Base-by-base conservation (phyloP, 2,797 vertebrate species). In the Sylvilagus floridanus region DNA sequence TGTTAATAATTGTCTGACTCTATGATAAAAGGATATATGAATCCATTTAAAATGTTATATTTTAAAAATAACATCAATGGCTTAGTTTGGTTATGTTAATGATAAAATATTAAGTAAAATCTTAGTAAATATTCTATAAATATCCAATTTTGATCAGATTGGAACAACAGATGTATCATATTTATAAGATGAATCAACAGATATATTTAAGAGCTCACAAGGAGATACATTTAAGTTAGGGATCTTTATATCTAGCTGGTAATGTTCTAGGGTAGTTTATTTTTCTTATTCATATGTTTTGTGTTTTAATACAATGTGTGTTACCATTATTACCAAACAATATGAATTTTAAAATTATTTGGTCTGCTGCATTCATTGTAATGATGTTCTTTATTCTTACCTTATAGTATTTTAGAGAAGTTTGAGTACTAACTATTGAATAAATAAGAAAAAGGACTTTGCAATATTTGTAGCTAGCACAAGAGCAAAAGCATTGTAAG, bases 251-350 rank as follows among this genome's bases (percentile, higher is more conserved):
- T 60, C 14, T 52, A 16, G 16, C 24, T 22, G 26, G 1, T 68
- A 9, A 10, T 71, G 0, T 21, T 4, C 37, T 68, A 1, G 24
- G 5, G 14, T 50, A 42, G 71, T 91, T 78, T 62, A 37, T 47
- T 91, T 66, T 85, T 87, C 32, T 72, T 76, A 17, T 84, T 87
- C 69, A 52, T 90, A 65, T 90, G 57, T 86, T 32, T 69, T 11
- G 19, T 52, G 65, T 88, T 91, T 90, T 84, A 77, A 54, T 71
- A 26, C 3, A 84, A 69, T 75, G 57, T 1, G 78, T 17, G 30
- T 47, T 63, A 22, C 57, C 77, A 30, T 82, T 90, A 63, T 75
- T 87, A 37, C 1, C 26, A 86, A 92, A 50, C 1, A n/a, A 71
- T 60, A 63, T 60, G 30, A 50, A 37, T 88, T 84, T 81, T 35